Percentiles rank a stretch among this genome's conserved stretches.
phyloP scores from a whole-genome alignment of 2,797 vertebrate genomes.

The Lepidocolaptes lacrymiger region DNA sequence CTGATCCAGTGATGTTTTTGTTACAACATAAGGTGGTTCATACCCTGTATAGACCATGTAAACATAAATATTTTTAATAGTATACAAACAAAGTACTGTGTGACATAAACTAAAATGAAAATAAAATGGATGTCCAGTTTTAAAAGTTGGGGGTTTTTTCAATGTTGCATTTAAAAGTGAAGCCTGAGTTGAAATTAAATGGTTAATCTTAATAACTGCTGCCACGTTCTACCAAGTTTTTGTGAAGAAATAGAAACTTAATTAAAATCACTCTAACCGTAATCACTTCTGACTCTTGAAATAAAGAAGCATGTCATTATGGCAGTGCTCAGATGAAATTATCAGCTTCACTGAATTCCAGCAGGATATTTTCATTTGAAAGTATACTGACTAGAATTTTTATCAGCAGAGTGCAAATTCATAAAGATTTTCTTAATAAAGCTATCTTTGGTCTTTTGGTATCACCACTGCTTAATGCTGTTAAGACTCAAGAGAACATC shows the following conservation, averaged over 20 bases:
- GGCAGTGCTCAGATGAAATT: conserved; percentile 15
- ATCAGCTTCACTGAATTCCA: conserved; percentile 37
- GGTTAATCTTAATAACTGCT: conserved; percentile 9
- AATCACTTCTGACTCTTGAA: conserved; percentile 43
- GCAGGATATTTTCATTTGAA: conserved; percentile 17
- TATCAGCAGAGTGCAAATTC: conserved; percentile 17
- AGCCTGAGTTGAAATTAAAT: not conserved
- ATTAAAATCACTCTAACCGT: conserved; percentile 31
- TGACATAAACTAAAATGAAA: not conserved
- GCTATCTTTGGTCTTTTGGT: not conserved
- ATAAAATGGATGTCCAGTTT: not conserved
- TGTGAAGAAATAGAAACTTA: conserved; percentile 22
- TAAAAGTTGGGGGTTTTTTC: not conserved
- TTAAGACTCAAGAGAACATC: not conserved
- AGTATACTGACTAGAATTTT: conserved; percentile 28
- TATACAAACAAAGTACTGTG: not conserved
- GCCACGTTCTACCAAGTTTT: not conserved
- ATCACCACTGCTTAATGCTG: not conserved
- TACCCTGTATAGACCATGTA: not conserved
- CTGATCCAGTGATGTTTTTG: not conserved
- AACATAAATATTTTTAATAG: not conserved
- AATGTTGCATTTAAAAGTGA: not conserved
- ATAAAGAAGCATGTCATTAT: conserved; percentile 19
- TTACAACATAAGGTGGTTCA: not conserved
- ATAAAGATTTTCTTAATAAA: conserved; percentile 2